phyloP scores from a whole-genome alignment of 1,140 invertebrate species.

The Gerris buenoi region DNA sequence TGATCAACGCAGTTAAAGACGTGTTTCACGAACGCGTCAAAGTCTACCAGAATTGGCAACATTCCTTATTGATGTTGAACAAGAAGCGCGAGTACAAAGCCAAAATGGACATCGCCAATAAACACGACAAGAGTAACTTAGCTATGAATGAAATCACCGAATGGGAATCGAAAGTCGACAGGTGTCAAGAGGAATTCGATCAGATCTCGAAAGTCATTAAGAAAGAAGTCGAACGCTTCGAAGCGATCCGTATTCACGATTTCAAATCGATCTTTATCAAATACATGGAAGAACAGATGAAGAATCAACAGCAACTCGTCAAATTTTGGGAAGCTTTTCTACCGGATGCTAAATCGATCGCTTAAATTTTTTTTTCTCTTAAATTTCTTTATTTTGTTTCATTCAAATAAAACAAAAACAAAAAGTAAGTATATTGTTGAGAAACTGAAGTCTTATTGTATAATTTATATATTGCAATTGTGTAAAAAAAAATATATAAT shows the following conservation, averaged over 20 bases:
- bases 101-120: constrained; percentile 73
- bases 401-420: too few species aligned
- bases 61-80: constrained; percentile 82
- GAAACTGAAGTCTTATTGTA: too few species aligned
- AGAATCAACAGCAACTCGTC: constrained; percentile 89
- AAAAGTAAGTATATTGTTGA: too few species aligned
- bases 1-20: constrained; percentile 87
- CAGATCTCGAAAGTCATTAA: constrained; percentile 92
- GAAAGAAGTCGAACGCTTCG: constrained; percentile 86
- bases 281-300: constrained; percentile 86
- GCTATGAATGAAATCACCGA: constrained; percentile 50
- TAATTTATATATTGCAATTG: too few species aligned
- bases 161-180: constrained; percentile 91
- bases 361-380: too few species aligned
- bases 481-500: too few species aligned
- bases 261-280: constrained; percentile 78
- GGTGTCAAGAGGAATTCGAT: constrained; percentile 92
- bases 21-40: constrained; percentile 97
- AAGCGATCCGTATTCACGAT: constrained; percentile 71
- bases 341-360: constrained; percentile 75
- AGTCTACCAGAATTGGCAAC: constrained; percentile 94
- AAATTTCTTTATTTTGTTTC: not conserved
- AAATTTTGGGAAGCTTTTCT: constrained; percentile 90
- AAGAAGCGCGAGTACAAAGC: constrained; percentile 90
- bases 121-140: constrained; percentile 76